Base-by-base conservation (phyloP, 2,113 vertebrate genomes). In the Burhinus bistriatus region DNA sequence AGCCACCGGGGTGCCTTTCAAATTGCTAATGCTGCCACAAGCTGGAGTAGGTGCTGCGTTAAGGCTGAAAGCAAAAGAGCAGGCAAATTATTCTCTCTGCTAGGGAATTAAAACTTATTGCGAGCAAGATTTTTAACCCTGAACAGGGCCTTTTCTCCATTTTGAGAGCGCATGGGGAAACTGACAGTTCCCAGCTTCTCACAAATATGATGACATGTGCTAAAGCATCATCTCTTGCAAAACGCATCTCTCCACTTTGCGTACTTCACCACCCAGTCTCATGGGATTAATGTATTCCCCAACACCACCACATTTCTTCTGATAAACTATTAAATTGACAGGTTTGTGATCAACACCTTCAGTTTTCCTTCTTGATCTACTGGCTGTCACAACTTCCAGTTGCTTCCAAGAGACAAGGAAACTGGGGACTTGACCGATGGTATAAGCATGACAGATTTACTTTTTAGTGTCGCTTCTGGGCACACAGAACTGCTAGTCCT, bases 1-100 rank as follows among this genome's bases (percentile, higher is more conserved):
- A 96, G 98, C 99, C 90, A 98, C 98, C 0, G 99, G 99, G 1
- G 99, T 99, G 65, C 98, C 97, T 55, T 98, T 99, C 76, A 99
- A 68, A 97, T 98, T 98, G 98, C 98, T 97, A 96, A 98, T 77
- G 58, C 98, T 99, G 79, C 98, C 98, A 93, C 99, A 98, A 90
- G 98, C 88, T 64, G 98, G 98, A 89, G 98, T 96, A 34, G 98
- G 95, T 95, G 98, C 97, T 45, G 96, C 49, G 76, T 98, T 97
- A 98, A 98, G 97, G 97, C 98, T 99, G 98, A 61, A 95, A 91
- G 97, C 94, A 87, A 70, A 88, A 71, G 84, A 78, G 64, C 80
- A 87, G 9, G 42, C 54, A 57, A 90, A 51, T 98, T 93, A 97
- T 47, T 89, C 34, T 89, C 61, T 89, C 20, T 23, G 8, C 5